Percentiles rank a stretch among this genome's conserved stretches.
Conservation (phyloP, 2,113 vertebrate species). For the Lamprologus callipterus region DNA sequence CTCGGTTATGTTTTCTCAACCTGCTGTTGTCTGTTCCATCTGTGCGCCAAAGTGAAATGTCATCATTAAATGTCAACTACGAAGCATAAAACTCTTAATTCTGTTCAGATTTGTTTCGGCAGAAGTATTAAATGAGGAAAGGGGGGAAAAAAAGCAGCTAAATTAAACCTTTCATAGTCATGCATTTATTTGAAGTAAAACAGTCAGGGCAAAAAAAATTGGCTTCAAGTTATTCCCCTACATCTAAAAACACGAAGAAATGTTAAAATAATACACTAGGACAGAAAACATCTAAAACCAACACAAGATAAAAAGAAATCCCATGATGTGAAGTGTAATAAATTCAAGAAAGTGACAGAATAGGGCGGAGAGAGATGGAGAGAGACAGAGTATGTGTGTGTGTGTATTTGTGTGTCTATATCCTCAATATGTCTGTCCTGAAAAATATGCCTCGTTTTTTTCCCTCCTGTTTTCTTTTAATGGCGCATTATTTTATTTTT, state of each 20-base stretch:
- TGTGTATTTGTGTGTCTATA: neutral
- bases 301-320: neutral
- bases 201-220: neutral
- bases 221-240: neutral
- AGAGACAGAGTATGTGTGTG: neutral
- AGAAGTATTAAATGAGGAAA: neutral
- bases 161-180: neutral
- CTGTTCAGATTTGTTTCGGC: neutral
- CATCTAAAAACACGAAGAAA: neutral
- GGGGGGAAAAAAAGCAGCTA: neutral
- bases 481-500: slow-evolving; percentile 57
- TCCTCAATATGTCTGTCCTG: slow-evolving; percentile 42
- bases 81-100: neutral
- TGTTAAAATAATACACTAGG: neutral
- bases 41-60: neutral
- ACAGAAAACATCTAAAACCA: neutral
- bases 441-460: slow-evolving; percentile 23
- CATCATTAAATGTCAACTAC: neutral
- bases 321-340: neutral
- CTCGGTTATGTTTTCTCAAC: neutral
- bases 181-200: neutral
- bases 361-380: neutral
- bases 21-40: neutral
- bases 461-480: slow-evolving; percentile 11
- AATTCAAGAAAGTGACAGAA: slow-evolving; percentile 8